Evolutionary conservation across 2,888 invertebrate species (phyloP), one percentile per base, ranked within the genome.

Genomic region (Chymomyza fuscimana): DNA sequence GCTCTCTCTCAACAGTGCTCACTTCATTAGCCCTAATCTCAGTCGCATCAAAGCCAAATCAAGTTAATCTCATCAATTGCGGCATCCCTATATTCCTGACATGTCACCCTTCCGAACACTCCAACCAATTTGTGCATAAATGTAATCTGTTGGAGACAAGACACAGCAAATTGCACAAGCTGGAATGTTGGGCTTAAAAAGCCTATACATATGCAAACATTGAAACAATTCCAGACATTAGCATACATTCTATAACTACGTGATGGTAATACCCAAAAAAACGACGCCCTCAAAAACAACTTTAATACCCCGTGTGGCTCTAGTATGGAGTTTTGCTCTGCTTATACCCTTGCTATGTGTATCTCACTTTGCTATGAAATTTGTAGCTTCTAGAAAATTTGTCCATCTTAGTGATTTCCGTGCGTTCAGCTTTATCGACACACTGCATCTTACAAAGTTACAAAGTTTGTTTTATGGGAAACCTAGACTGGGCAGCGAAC

Each of bases 11-110:
- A 32, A 32, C 32, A 4, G 32, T 9, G 32, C 12, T 46, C 54
- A 54, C 19, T 54, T 54, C 54, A 54, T 19, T 54, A 54, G 54
- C 54, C 15, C 10, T 15, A 54, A 54, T 54, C 54, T 16, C 54
- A 9, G 16, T 54, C 22, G 7, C 16, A 54, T 54, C 54, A 54
- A 54, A 54, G 19, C 7, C 16, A n/a, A 22, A 54, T 54, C 22
- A 46, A 46, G 40, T 46, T 46, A 46, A 46, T 46, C 40, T 46
- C 4, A 46, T 46, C 40, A 46, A 46, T 46, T 46, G 40, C 40
- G 40, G 40, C 40, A 46, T 22, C 54, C 15, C 54, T 54, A 54
- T 22, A 15, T n/a, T 9, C 51, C 51, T 51, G 9, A 16, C 40
- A 46, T 1, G 12, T 46, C 12, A 46, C 40, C 10, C 40, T 46